Conservation (phyloP, 2,888 invertebrate genomes). For the Rhingia rostrata region DNA sequence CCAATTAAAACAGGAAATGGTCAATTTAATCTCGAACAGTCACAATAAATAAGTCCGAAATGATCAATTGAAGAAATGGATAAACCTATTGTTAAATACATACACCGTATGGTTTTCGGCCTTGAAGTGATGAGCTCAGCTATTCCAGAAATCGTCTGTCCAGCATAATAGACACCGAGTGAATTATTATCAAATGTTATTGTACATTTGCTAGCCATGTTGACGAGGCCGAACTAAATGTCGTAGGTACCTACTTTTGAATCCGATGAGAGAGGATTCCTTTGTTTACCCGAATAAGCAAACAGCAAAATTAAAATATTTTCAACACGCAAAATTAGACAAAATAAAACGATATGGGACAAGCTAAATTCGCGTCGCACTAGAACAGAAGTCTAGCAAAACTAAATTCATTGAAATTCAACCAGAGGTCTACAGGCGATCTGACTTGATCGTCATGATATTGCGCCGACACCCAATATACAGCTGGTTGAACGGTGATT, state of each 20-base stretch:
- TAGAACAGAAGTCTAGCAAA: not conserved
- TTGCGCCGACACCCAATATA: not conserved
- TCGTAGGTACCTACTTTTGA: not conserved
- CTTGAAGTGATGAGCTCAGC: slow-evolving; percentile 81
- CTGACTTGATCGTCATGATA: slow-evolving; percentile 15
- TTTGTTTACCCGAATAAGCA: not conserved
- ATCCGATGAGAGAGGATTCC: not conserved
- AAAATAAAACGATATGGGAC: not conserved
- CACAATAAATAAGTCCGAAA: no score
- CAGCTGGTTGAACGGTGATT: not conserved
- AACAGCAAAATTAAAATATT: slow-evolving; percentile 4
- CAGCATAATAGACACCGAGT: slow-evolving; percentile 81
- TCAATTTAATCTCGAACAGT: no score
- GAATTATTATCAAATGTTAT: slow-evolving; percentile 80
- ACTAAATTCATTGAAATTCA: slow-evolving; percentile 24
- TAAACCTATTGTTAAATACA: slow-evolving; percentile 70
- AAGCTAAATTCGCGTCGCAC: not conserved
- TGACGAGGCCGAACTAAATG: not conserved
- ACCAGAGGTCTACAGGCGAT: not conserved
- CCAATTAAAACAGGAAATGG: no score
- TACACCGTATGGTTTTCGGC: slow-evolving; percentile 82
- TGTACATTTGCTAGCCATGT: slow-evolving; percentile 81
- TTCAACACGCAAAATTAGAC: not conserved
- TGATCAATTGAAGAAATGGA: no score
- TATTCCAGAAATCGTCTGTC: slow-evolving; percentile 81